Percentiles rank a stretch among this genome's conserved stretches.
phyloP scores from a whole-genome alignment of 1,140 invertebrate species.

The Sitobion miscanthi region DNA sequence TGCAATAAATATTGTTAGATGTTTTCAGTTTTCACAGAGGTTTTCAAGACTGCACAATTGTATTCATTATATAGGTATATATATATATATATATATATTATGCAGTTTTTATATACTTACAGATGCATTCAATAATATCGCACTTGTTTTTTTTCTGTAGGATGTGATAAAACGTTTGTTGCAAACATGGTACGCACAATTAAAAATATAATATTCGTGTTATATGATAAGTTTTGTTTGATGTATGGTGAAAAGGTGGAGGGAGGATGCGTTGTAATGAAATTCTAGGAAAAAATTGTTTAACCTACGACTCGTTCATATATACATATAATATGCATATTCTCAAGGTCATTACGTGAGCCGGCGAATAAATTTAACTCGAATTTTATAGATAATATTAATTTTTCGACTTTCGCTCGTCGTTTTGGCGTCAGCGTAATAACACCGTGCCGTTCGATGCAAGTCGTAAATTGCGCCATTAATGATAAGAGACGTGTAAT shows the following conservation, averaged over 20 bases:
- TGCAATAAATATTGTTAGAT: background rate
- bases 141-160: background rate
- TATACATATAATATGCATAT: background rate
- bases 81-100: background rate
- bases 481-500: conserved; percentile 15
- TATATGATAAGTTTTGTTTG: background rate
- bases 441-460: background rate
- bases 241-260: too few relatives aligned
- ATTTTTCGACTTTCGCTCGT: conserved; percentile 28
- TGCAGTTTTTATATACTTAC: background rate
- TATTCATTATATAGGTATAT: background rate
- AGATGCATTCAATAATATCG: background rate
- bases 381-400: conserved; percentile 2
- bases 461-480: background rate
- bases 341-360: conserved; percentile 25
- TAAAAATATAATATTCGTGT: background rate
- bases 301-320: conserved; percentile 35
- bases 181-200: background rate
- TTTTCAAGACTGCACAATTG: background rate
- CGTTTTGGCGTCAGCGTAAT: background rate
- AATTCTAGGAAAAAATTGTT: conserved; percentile 34
- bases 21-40: background rate
- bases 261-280: background rate
- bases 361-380: background rate
- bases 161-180: background rate